Base-by-base conservation (phyloP, 1,140 invertebrate species). In the Venturia canescens region DNA sequence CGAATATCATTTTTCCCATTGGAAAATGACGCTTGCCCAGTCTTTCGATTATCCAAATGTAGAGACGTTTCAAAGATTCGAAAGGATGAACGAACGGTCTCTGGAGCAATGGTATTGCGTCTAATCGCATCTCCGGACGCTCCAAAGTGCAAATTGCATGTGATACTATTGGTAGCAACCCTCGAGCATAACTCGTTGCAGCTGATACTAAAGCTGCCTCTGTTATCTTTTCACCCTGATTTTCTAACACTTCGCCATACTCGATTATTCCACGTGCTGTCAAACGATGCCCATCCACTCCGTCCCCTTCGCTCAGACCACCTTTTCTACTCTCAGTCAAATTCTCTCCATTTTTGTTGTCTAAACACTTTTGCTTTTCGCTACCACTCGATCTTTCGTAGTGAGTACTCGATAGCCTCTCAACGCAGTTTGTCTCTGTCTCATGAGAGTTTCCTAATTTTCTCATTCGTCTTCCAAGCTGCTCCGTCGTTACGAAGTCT, bases 401-500 rank as follows among this genome's bases (percentile, higher is more conserved):
- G 29, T 63, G 50, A 16, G 26, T 34, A 16, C 16, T 57, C 27
- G 31, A 18, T 13, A n/a, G 26, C 21, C 29, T 80, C 18, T 67
- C 81, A 67, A 5, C 60, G 27, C 72, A 18, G 29, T 27, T 74
- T 18, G 11, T 31, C 18, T 53, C 34, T 5, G 26, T 21, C 4
- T 57, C 21, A 16, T 57, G 53, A 26, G 26, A 57, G 16, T 23
- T 18, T 0, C 83, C 84, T 23, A 96, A 93, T 81, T 95, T 93
- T 11, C 94, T 92, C 90, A 96, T 95, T 81, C 93, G 93, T 29
- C 93, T 92, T 85, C 95, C 94, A 44, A 97, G 89, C 86, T 96
- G 96, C 50, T 95, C 95, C 57, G 95, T 96, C 60, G 95, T 98
- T 67, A 97, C 97, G 83, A 96, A 97, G 85, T 97, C 95, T 88